phyloP scores from a whole-genome alignment of 2,888 invertebrate genomes.

The Harmothoe impar region DNA sequence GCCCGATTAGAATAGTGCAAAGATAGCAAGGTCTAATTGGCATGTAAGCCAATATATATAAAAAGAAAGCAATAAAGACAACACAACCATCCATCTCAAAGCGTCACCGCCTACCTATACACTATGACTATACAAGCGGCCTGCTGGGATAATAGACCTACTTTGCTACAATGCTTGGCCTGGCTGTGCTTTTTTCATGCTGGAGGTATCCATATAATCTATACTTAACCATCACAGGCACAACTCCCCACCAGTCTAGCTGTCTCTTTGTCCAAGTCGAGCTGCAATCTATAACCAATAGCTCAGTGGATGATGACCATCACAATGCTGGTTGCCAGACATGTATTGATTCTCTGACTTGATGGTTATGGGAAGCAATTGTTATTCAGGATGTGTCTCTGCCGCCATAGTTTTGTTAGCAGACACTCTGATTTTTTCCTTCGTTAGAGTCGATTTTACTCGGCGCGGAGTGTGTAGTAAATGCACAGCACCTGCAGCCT shows the following conservation, averaged over 20 bases:
- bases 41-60: too few species aligned
- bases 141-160: background rate
- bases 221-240: background rate
- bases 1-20: too few species aligned
- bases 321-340: background rate
- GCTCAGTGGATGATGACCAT: background rate
- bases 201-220: conserved; percentile 30
- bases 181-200: background rate
- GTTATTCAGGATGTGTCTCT: background rate
- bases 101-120: too few species aligned
- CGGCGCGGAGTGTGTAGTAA: background rate
- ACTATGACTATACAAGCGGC: too few species aligned
- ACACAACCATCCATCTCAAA: too few species aligned
- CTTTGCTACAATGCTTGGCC: background rate
- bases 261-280: background rate
- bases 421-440: background rate
- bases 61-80: too few species aligned
- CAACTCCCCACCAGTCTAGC: background rate
- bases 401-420: background rate
- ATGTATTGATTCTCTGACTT: background rate
- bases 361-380: conserved; percentile 39
- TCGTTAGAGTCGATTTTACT: background rate
- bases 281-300: conserved; percentile 9
- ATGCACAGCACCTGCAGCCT: background rate
- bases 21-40: too few species aligned